A percentile compares a stretch with the other conserved stretches of the same genome.
phyloP scores from a whole-genome alignment of 1,140 invertebrate species.

The Solenopsis fugax region DNA sequence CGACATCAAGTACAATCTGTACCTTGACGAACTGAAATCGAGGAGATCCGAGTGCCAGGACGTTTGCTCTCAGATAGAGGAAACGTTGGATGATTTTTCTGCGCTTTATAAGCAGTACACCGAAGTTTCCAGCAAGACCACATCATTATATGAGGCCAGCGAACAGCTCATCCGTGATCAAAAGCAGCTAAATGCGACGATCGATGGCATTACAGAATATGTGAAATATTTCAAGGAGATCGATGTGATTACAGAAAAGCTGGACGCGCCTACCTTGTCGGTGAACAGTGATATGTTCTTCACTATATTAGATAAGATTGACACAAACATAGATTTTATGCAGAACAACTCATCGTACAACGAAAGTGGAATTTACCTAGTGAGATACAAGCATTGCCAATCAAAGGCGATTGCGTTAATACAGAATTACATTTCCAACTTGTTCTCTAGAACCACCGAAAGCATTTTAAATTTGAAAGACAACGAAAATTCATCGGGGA shows the following conservation, averaged over 20 bases:
- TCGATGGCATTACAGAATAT: conserved; percentile 93
- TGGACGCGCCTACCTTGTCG: conserved; percentile 92
- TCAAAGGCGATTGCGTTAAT: conserved; percentile 93
- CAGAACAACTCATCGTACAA: conserved; percentile 93
- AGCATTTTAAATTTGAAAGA: conserved; percentile 87
- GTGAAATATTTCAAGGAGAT: conserved; percentile 95
- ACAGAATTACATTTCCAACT: conserved; percentile 91
- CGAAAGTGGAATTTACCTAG: conserved; percentile 91
- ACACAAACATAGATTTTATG: conserved; percentile 95
- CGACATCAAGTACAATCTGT: conserved; percentile 89
- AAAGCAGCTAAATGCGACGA: conserved; percentile 92
- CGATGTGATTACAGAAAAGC: conserved; percentile 92
- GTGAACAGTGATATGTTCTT: conserved; percentile 94
- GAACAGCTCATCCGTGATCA: conserved; percentile 96
- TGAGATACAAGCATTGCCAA: conserved; percentile 93
- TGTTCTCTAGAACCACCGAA: conserved; percentile 93
- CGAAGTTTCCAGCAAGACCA: conserved; percentile 96
- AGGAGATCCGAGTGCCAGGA: conserved; percentile 91
- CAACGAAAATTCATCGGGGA: conserved; percentile 84
- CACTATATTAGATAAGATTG: conserved; percentile 93
- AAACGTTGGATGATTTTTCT: conserved; percentile 90
- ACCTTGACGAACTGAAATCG: conserved; percentile 90
- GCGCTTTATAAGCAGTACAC: conserved; percentile 92
- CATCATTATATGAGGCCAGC: conserved; percentile 95
- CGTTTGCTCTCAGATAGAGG: conserved; percentile 90